Evolutionary conservation across 1,140 invertebrate species (phyloP).

Genomic region (Musca domestica): DNA sequence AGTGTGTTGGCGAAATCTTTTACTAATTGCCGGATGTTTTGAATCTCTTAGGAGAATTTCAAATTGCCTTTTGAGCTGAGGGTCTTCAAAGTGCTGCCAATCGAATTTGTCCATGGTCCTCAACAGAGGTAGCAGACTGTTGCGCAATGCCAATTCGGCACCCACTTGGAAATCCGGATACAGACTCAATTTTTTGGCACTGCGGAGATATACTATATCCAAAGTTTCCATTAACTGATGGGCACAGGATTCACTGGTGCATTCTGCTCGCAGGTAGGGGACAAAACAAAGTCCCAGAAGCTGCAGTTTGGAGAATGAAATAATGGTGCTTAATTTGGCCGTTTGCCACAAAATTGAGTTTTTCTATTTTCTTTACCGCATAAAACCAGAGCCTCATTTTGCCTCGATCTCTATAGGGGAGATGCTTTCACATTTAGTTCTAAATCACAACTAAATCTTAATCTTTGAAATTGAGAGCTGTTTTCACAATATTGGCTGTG

Average conservation of each 20-base stretch:
- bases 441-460: too few species aligned
- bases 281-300: not conserved
- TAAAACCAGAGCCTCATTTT: not conserved
- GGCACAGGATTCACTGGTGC: constrained; percentile 1
- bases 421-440: too few species aligned
- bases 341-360: not conserved
- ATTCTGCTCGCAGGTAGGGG: not conserved
- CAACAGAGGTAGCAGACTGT: constrained; percentile 24
- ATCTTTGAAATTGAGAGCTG: too few species aligned
- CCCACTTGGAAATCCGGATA: constrained; percentile 26
- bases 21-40: constrained; percentile 26
- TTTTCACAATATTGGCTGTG: too few species aligned
- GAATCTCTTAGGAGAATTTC: constrained; percentile 25
- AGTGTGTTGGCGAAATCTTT: constrained; percentile 23
- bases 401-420: too few species aligned
- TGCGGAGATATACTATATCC: constrained; percentile 26
- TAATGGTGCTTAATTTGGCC: not conserved
- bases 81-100: constrained; percentile 27
- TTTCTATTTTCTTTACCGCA: too few species aligned
- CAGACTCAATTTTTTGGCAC: constrained; percentile 24
- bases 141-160: constrained; percentile 28
- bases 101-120: constrained; percentile 27
- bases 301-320: too few species aligned
- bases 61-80: constrained; percentile 26
- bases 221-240: constrained; percentile 15